Base-by-base conservation (phyloP, 2,888 invertebrate genomes). In the Nymphalis urticae region DNA sequence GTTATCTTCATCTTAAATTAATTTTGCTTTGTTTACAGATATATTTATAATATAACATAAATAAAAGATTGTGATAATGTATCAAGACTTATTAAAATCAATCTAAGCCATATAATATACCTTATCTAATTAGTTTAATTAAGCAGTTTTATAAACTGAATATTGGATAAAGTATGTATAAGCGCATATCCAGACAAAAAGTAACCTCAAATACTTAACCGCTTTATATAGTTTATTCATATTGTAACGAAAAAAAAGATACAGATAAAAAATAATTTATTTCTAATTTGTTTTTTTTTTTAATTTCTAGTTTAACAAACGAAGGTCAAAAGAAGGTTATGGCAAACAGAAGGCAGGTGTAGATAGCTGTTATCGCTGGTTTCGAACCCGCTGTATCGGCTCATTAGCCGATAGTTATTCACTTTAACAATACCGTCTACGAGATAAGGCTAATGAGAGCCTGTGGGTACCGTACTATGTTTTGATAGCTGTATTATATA, bases 391-490 rank as follows among this genome's bases (percentile, higher is more conserved):
- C 75, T 73, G 66, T 79, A 80, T 80, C 82, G 69, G 70, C 84
- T 89, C 85, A 90, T 89, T 89, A 89, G 76, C 75, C 76, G 89
- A 90, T 90, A 90, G 81, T 82, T 85, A 90, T 88, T 87, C 89
- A 79, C 76, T 78, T 78, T 19, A 81, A 86, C 84, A 84, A 83
- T 83, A 80, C 80, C 74, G 79, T 74, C 73, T 76, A 75, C 74
- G 50, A 63, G 75, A 75, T 75, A 77, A 68, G 62, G 72, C 72
- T 77, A 79, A 80, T 75, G 75, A 75, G 72, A 64, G 61, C 60
- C 72, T 65, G 68, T 65, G 66, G 53, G 36, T 42, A 42, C 58
- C 56, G 56, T 9, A 19, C 58, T 58, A 42, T 58, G 19, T 58
- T 42, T 58, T 58, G 58, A 58, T 58, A 42, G 58, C 36, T 19